Evolutionary conservation across 2,888 invertebrate species (phyloP).

Genomic region (Beris morrisii): DNA sequence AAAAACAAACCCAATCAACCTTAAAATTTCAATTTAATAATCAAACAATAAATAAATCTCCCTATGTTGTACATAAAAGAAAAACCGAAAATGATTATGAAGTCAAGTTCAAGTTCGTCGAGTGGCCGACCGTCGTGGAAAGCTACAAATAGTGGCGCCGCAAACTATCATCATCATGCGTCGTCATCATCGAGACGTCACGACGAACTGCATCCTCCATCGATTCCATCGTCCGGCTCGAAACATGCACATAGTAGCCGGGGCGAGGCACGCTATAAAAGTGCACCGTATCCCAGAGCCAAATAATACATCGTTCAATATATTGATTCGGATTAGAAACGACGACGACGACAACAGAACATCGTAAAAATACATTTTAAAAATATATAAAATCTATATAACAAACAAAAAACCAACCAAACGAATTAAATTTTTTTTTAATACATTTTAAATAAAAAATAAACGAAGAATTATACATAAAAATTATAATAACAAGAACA

Average conservation of each 20-base stretch:
- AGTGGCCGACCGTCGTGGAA: conserved; percentile 40
- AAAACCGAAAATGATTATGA: conserved; percentile 35
- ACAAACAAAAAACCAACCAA: no score
- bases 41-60: conserved; percentile 28
- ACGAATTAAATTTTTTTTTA: no score
- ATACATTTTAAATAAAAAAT: no score
- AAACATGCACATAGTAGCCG: conserved; percentile 40
- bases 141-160: conserved; percentile 35
- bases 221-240: conserved; percentile 33
- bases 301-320: conserved; percentile 23
- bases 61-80: conserved; percentile 24
- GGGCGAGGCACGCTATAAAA: conserved; percentile 59
- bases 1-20: conserved; percentile 22
- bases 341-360: no score
- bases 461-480: no score
- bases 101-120: conserved; percentile 37
- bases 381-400: no score
- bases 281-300: conserved; percentile 62
- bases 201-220: conserved; percentile 32
- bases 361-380: no score
- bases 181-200: conserved; percentile 39
- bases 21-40: conserved; percentile 10
- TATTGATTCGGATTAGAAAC: no score
- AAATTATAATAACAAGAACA: no score
- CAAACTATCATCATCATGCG: conserved; percentile 33